Base-by-base conservation (phyloP, 35 echinoderm and acorn worm genomes). In the Hemicentrotus pulcherrimus region DNA sequence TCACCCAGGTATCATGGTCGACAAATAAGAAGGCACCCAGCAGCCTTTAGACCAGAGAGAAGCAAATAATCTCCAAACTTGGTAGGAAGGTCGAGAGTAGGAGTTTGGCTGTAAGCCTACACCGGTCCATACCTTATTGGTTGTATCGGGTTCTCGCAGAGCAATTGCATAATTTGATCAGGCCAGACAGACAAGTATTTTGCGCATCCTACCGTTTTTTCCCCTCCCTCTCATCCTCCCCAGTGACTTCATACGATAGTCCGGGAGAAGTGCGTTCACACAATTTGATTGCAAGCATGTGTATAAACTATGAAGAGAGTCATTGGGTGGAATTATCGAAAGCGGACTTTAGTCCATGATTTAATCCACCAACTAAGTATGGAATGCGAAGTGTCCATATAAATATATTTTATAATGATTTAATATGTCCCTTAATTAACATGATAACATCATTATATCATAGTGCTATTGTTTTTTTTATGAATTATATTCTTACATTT, bases 131-230 rank as follows among this genome's bases (percentile, higher is more conserved):
- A 33, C 88, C 88, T 90, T 47, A 90, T 90, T 90, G 88, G 88
- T 15, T 11, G 46, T 22, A 90, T 90, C 88, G 32, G n/a, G 88
- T 90, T 90, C 46, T 33, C n/a, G 19, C 65, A 47, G 46, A 8
- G 88, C 88, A 90, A 90, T 47, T 33, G 88, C 46, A 90, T 90
- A 90, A 90, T 90, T 90, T 32, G n/a, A 90, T 90, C 32, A 45
- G 30, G 6, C 88, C 46, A 90, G 32, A 90, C 88, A 16, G 88
- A 90, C 88, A 90, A 90, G 88, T 90, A 90, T 90, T 90, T 90
- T 33, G 46, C 31, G 46, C 88, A 45, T 90, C 88, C 33, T 90
- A 30, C n/a, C n/a, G 14, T 86, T 41, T 90, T 45, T 90, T 32
- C 88, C 46, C 46, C 19, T 88, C 33, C 19, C 46, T 88, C 33